phyloP scores from a whole-genome alignment of 2,888 invertebrate species.

The Lottia gigantea region DNA sequence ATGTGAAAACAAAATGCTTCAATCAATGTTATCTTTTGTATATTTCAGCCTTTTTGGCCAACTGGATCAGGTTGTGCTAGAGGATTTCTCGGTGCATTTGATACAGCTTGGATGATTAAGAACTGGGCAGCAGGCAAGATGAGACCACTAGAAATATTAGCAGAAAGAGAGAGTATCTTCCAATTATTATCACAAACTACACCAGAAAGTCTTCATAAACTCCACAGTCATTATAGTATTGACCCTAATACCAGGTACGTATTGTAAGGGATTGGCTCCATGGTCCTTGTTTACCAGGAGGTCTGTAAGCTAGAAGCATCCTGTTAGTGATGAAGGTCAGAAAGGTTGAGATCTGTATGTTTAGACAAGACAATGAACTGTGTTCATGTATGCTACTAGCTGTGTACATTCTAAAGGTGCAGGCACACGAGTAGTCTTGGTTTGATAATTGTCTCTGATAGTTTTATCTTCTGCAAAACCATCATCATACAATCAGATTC shows the following conservation, averaged over 20 bases:
- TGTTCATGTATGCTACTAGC: too few species aligned
- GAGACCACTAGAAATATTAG: constrained; percentile 83
- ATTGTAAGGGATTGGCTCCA: not conserved
- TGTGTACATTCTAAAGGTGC: too few species aligned
- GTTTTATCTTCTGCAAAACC: too few species aligned
- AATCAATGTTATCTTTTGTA: constrained; percentile 27
- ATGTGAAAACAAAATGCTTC: too few species aligned
- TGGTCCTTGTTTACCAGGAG: too few species aligned
- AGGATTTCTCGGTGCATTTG: constrained; percentile 94
- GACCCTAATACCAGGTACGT: constrained; percentile 74
- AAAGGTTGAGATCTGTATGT: too few species aligned
- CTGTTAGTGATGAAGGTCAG: too few species aligned
- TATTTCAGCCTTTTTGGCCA: constrained; percentile 86
- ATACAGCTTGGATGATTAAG: constrained; percentile 94
- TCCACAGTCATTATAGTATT: constrained; percentile 74
- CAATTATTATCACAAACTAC: constrained; percentile 92
- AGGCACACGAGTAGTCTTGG: too few species aligned
- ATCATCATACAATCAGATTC: too few species aligned
- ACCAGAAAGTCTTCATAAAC: constrained; percentile 92
- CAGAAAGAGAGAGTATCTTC: constrained; percentile 95
- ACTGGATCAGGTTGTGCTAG: constrained; percentile 98
- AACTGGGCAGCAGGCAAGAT: constrained; percentile 79
- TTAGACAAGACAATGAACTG: too few species aligned
- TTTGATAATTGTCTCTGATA: too few species aligned
- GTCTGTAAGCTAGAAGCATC: too few species aligned